A percentile compares a stretch with the other conserved stretches of the same genome.
phyloP scores from a whole-genome alignment of 2,888 invertebrate species.

The Watsonalla binaria region DNA sequence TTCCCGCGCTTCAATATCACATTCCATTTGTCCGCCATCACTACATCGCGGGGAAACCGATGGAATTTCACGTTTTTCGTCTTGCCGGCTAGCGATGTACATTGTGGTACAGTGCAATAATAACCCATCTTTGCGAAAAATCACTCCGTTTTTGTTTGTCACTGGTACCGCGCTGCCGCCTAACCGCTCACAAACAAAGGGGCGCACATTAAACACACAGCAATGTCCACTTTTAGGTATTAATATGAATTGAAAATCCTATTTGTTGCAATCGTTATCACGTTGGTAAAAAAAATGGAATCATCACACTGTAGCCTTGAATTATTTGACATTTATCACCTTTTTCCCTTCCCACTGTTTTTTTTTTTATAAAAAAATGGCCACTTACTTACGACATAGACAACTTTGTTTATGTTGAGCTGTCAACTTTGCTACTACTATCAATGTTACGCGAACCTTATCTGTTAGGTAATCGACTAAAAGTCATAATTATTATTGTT shows the following conservation, averaged over 20 bases:
- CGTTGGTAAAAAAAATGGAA: conserved; percentile 71
- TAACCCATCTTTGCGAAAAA: conserved; percentile 62
- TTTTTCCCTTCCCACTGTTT: conserved; percentile 67
- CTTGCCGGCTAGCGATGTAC: conserved; percentile 75
- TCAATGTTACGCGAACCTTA: conserved; percentile 21
- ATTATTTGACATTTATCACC: conserved; percentile 75
- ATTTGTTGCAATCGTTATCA: conserved; percentile 68
- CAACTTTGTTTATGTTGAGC: conserved; percentile 17
- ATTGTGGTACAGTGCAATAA: conserved; percentile 76
- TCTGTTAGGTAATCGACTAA: conserved; percentile 1
- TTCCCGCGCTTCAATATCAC: conserved; percentile 65
- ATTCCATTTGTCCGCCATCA: conserved; percentile 70
- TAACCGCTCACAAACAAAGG: conserved; percentile 15
- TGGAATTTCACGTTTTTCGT: conserved; percentile 76
- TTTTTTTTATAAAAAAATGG: conserved; percentile 53
- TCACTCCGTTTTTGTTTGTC: conserved; percentile 40
- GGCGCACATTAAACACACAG: conserved; percentile 32
- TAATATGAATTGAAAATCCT: conserved; percentile 16
- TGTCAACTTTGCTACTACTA: conserved; percentile 9
- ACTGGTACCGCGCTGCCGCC: conserved; percentile 9
- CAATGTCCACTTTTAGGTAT: conserved; percentile 14
- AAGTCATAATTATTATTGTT: neutral
- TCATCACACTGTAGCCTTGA: conserved; percentile 75
- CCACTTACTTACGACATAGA: conserved; percentile 41
- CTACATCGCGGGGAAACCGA: conserved; percentile 63